phyloP scores from a whole-genome alignment of 2,113 vertebrate species.

The Seriola rivoliana region DNA sequence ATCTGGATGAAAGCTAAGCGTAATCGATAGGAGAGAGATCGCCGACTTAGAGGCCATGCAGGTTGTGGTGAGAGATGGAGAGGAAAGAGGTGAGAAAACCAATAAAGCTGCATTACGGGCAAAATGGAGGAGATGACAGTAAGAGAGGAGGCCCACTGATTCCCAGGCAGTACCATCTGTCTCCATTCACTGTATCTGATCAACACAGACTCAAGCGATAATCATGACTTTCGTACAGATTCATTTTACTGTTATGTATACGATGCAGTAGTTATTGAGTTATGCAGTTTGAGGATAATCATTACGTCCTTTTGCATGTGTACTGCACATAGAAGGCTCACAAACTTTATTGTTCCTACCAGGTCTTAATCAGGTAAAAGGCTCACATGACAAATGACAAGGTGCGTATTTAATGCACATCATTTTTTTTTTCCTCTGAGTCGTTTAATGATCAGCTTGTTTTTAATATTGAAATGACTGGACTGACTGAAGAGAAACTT shows the following conservation, averaged over 20 bases:
- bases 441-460: no score
- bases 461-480: no score
- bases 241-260: neutral
- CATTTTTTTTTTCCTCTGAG: no score
- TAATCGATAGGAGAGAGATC: slow-evolving; percentile 55
- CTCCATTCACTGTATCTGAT: neutral
- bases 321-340: no score
- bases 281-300: no score
- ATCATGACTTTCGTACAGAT: neutral
- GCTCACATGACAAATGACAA: no score
- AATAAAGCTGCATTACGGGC: slow-evolving; percentile 40
- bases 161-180: slow-evolving; percentile 7
- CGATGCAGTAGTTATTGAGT: no score
- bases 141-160: neutral
- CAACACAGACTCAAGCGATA: neutral
- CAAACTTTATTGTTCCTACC: no score
- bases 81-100: slow-evolving; percentile 55
- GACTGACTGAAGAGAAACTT: no score
- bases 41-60: slow-evolving; percentile 44
- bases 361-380: no score
- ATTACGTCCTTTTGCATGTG: no score
- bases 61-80: slow-evolving; percentile 47
- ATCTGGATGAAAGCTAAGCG: slow-evolving; percentile 52
- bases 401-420: no score
- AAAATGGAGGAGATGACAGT: slow-evolving; percentile 22